Percentiles rank a stretch among this genome's conserved stretches.
These are phyloP conservation scores for Mylabris sibirica DNA, from an alignment of 2,888 invertebrate species.

Conservation along the genomic window DNA sequence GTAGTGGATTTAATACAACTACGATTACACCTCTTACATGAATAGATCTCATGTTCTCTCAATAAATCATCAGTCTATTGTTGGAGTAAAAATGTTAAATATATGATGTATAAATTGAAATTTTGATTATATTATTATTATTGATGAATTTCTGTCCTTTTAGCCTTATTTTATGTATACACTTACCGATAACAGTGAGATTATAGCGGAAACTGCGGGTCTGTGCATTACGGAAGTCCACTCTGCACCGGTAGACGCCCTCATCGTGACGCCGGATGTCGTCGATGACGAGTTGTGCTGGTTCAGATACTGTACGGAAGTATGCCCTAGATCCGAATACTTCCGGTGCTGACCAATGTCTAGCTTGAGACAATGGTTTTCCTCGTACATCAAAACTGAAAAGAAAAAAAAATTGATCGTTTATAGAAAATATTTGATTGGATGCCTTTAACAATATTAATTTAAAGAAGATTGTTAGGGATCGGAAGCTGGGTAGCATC, in stretches of 20 bases:
- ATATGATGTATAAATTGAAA: too few relatives aligned
- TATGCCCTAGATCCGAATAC: constrained; percentile 87
- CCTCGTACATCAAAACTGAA: constrained; percentile 87
- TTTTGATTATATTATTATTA: too few relatives aligned
- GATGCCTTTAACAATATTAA: constrained; percentile 18
- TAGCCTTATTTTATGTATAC: too few relatives aligned
- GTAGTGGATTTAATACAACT: background rate
- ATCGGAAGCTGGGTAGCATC: constrained; percentile 36
- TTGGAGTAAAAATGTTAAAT: too few relatives aligned
- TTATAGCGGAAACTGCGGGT: constrained; percentile 89
- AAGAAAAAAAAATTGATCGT: constrained; percentile 43
- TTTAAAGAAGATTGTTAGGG: constrained; percentile 1
- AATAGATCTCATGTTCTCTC: too few relatives aligned
- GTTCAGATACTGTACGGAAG: constrained; percentile 80
- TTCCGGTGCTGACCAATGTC: constrained; percentile 85
- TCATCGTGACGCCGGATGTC: constrained; percentile 88
- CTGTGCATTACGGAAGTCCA: constrained; percentile 89
- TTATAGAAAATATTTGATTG: background rate
- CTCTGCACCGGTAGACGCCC: constrained; percentile 87
- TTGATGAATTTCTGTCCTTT: too few relatives aligned
- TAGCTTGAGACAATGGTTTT: constrained; percentile 78
- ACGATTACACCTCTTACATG: background rate
- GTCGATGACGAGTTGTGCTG: constrained; percentile 81
- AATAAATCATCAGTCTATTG: too few relatives aligned
- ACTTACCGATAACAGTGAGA: constrained; percentile 89